Evolutionary conservation across 2,797 vertebrate genomes (phyloP), one percentile per base, ranked within the genome.

Genomic region (Morelia viridis): DNA sequence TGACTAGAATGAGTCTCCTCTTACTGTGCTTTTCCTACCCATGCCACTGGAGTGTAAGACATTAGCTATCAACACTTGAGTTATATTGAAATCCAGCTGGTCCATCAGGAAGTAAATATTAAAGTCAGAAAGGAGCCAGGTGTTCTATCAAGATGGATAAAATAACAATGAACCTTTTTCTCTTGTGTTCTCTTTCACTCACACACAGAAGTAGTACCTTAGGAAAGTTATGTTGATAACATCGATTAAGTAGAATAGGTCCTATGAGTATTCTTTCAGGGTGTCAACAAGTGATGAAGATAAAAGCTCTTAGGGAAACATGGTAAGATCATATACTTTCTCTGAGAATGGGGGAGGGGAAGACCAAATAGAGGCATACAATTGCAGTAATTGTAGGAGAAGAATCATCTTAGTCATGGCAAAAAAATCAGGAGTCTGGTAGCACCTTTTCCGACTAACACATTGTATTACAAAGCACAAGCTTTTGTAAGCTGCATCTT

Each of bases 1-100:
- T 10, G n/a, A 22, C 1, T 87, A 11, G 88, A 71, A 60, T 93
- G 91, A 57, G 19, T 7, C 11, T 8, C 2, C 0, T 10, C 56
- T 80, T 85, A 5, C 19, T 64, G 93, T 56, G 60, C 53, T 0
- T 89, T 94, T 94, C 85, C 50, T 93, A 85, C 53, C 93, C 87
- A 92, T 93, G 76, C 22, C 3, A 89, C 64, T 50, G 0, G 41
- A 31, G 76, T 87, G n/a, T 28, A 50, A 0, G 31, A 71, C 11
- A 24, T 84, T 8, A 1, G 62, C 4, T 64, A 71, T 68, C 0
- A 91, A 89, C 46, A 85, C 46, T 61, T n/a, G n/a, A 91, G 9
- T 1, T 2, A 28, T 3, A 91, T 9, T 76, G 71, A 95, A 94
- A 76, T 0, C 28, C 28, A 1, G 5, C 57, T n/a, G 5, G 31